Evolutionary conservation across 1,140 invertebrate genomes (phyloP).

Genomic region (Dolichoris vasculosae): DNA sequence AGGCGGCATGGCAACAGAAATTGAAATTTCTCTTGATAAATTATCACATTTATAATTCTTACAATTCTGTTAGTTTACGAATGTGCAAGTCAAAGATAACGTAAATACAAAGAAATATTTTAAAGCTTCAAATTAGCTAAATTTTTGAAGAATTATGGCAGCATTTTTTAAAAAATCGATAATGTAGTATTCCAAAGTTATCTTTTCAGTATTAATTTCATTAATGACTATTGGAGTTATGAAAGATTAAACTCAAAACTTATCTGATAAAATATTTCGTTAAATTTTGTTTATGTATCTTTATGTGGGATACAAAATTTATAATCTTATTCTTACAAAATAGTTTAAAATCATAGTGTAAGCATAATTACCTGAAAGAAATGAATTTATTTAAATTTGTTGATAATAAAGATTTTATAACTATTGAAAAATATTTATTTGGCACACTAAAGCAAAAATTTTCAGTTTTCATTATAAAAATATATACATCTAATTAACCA

Average conservation of each 20-base stretch:
- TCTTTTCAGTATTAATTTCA: neutral
- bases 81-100: conserved; percentile 9
- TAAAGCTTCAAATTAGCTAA: neutral
- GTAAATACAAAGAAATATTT: neutral
- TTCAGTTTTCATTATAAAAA: no score
- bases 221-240: no score
- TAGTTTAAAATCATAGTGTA: no score
- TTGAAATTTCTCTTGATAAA: neutral
- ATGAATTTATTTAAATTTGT: no score
- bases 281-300: no score
- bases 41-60: conserved; percentile 1
- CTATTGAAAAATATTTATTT: neutral
- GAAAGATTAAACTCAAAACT: no score
- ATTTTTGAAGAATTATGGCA: neutral
- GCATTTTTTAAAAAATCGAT: neutral
- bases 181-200: neutral
- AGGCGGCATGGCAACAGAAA: neutral
- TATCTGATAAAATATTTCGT: no score
- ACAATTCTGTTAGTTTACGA: neutral
- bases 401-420: neutral
- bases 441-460: neutral
- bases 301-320: no score
- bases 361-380: no score
- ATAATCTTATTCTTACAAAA: no score
- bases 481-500: neutral